These are phyloP conservation scores for Neelides folsomi DNA, from an alignment of 2,888 invertebrate genomes.

Conservation along the genomic window DNA sequence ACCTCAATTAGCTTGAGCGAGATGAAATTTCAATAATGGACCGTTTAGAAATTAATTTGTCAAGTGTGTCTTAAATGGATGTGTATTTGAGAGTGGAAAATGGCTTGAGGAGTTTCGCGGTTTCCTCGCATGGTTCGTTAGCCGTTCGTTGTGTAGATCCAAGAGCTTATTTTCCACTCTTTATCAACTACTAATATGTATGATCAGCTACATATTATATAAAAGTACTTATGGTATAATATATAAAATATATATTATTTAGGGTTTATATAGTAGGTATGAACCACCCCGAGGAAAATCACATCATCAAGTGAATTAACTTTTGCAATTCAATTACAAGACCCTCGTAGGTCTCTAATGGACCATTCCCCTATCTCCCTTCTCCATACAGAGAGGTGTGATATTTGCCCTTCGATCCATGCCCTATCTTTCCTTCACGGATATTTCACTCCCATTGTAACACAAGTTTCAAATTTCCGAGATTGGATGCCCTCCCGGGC, in stretches of 20 bases:
- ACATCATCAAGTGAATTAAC: conserved; percentile 33
- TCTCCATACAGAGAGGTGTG: conserved; percentile 1
- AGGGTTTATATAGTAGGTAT: no score
- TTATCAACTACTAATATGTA: conserved; percentile 5
- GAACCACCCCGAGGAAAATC: conserved; percentile 29
- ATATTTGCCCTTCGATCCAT: background rate
- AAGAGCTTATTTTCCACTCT: background rate
- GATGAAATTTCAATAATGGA: no score
- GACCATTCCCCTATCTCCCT: background rate
- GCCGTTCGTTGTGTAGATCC: background rate
- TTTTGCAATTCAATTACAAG: conserved; percentile 32
- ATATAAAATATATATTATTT: no score
- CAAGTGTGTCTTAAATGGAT: no score
- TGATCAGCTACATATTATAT: no score
- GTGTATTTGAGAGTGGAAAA: no score
- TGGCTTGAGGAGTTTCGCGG: no score
- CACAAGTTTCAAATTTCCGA: background rate
- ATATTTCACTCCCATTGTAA: background rate
- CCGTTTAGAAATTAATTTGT: no score
- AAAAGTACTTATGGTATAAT: no score
- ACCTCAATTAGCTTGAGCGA: no score
- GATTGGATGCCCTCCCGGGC: no score
- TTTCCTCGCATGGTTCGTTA: no score
- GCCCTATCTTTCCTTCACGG: background rate
- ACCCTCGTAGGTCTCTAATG: background rate